phyloP scores from a whole-genome alignment of 2,113 vertebrate genomes.

The Nerophis lumbriciformis region DNA sequence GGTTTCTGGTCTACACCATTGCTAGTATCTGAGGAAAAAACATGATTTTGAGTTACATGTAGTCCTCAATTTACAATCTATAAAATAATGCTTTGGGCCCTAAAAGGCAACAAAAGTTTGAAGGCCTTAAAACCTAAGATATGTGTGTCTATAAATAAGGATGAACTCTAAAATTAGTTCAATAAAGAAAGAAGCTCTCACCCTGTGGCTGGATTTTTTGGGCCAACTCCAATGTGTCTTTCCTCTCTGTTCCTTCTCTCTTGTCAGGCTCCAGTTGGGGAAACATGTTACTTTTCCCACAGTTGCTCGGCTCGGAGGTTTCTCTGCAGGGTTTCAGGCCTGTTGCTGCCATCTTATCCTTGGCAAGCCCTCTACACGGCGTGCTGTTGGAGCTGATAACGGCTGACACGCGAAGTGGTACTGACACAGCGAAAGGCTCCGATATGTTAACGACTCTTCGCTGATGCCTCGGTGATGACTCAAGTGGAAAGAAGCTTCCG shows the following conservation, averaged over 20 bases:
- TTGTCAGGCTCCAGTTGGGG: constrained; percentile 55
- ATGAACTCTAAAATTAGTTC: constrained; percentile 1
- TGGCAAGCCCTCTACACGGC: constrained; percentile 78
- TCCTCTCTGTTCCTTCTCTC: constrained; percentile 48
- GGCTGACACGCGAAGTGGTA: constrained; percentile 86
- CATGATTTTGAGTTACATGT: background rate
- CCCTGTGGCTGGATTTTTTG: constrained; percentile 39
- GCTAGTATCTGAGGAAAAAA: constrained; percentile 29
- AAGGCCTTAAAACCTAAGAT: background rate
- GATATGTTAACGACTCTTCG: constrained; percentile 94
- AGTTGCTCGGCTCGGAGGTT: constrained; percentile 38
- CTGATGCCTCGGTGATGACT: constrained; percentile 88
- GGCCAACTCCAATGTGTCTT: constrained; percentile 30
- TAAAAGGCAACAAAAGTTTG: background rate
- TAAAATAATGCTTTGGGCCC: background rate
- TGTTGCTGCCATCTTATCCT: constrained; percentile 75
- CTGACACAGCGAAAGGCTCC: constrained; percentile 90
- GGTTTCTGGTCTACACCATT: constrained; percentile 28
- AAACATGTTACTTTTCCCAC: constrained; percentile 55
- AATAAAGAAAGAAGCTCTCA: constrained; percentile 30
- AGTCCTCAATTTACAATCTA: background rate
- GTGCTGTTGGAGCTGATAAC: constrained; percentile 96
- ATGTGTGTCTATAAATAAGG: background rate
- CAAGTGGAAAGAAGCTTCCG: constrained; percentile 86
- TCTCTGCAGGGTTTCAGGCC: constrained; percentile 58